A percentile compares a stretch with the other conserved stretches of the same genome.
These are phyloP conservation scores for Halcyon senegalensis DNA, from an alignment of 2,113 vertebrate genomes.

Conservation along the genomic window DNA sequence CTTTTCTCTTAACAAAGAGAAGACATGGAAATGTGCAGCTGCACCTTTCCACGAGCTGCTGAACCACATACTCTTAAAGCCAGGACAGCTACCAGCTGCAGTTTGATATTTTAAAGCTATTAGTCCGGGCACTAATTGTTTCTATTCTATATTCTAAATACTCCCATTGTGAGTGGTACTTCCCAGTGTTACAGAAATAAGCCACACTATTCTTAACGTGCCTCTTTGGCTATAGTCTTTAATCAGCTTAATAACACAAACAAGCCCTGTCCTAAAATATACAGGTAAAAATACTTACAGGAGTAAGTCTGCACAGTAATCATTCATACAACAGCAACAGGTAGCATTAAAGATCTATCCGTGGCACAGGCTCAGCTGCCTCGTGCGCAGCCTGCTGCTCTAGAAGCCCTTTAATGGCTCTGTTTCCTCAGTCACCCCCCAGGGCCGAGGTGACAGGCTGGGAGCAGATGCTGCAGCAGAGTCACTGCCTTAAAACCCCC, in stretches of 20 bases:
- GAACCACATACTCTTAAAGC: not conserved
- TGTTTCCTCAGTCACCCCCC: rapidly evolving
- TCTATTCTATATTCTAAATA: not conserved
- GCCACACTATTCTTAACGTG: not conserved
- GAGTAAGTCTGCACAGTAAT: not conserved
- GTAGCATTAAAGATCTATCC: rapidly evolving
- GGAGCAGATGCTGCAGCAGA: not conserved
- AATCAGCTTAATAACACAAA: constrained; percentile 35
- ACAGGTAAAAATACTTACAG: not conserved
- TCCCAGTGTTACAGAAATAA: not conserved
- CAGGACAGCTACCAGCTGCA: not conserved
- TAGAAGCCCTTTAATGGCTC: not conserved
- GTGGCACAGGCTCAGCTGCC: not conserved
- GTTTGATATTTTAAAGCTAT: not conserved
- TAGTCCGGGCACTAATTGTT: not conserved
- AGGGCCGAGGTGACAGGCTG: not conserved
- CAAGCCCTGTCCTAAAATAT: not conserved
- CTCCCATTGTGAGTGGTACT: not conserved
- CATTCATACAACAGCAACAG: not conserved
- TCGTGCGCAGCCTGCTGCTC: not conserved
- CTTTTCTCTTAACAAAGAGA: not conserved
- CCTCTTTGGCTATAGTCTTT: not conserved
- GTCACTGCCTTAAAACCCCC: not conserved
- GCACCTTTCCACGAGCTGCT: not conserved
- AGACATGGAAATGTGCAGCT: not conserved